phyloP scores from a whole-genome alignment of 2,113 vertebrate species.

The Gasterosteus nipponicus region DNA sequence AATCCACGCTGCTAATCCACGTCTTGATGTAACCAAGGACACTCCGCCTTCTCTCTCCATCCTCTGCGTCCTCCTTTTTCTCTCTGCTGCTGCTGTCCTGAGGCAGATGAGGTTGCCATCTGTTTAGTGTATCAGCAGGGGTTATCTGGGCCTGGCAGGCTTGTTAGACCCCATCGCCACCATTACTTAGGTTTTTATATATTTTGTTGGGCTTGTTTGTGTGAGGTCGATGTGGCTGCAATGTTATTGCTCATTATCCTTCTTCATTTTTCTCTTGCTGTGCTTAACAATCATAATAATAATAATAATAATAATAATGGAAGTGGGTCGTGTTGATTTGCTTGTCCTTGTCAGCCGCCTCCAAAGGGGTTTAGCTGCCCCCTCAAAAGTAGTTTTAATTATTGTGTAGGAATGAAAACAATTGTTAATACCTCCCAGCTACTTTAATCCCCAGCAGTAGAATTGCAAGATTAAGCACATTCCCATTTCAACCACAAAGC shows the following conservation, averaged over 20 bases:
- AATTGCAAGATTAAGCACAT: not conserved
- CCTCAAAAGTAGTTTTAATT: slow-evolving; percentile 18
- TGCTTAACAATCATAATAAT: not conserved
- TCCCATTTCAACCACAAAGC: not conserved
- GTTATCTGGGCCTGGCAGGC: slow-evolving; percentile 57
- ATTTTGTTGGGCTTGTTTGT: slow-evolving; percentile 25
- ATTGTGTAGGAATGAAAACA: slow-evolving; percentile 6
- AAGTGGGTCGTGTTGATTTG: slow-evolving; percentile 7
- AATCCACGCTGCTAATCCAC: slow-evolving; percentile 79
- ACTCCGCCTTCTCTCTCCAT: slow-evolving; percentile 46
- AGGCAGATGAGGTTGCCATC: slow-evolving; percentile 64
- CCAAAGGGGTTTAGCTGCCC: slow-evolving; percentile 2
- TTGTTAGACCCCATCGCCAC: slow-evolving; percentile 47
- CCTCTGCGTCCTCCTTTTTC: slow-evolving; percentile 51
- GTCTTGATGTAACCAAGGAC: slow-evolving; percentile 74
- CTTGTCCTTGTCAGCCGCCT: not conserved
- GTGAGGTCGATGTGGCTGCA: not conserved
- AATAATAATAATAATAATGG: not conserved
- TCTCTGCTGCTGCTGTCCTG: slow-evolving; percentile 40
- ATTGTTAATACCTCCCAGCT: not conserved
- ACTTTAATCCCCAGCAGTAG: not conserved
- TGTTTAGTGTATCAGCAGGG: slow-evolving; percentile 60
- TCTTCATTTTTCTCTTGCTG: slow-evolving; percentile 26
- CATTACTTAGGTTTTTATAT: slow-evolving; percentile 33
- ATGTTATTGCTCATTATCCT: not conserved